Base-by-base conservation (phyloP, 2,888 invertebrate genomes). In the Adelphocoris suturalis region DNA sequence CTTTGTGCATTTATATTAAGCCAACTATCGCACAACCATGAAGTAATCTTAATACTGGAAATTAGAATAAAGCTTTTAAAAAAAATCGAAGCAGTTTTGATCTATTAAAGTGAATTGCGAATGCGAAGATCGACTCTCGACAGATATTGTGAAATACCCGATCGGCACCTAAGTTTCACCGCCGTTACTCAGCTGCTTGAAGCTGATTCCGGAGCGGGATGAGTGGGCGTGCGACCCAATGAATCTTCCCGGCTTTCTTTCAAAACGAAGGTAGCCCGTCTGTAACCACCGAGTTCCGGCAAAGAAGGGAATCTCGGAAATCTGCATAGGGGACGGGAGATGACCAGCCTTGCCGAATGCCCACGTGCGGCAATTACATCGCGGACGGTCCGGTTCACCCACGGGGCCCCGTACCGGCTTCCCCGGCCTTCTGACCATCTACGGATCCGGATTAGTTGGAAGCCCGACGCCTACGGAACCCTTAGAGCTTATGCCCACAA, bases 361-460 rank as follows among this genome's bases (percentile, higher is more conserved):
- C 68, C 68, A 68, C 68, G 68, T 68, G 68, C 68, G 68, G 68
- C 68, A 68, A 68, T 68, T 68, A 68, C 68, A 68, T 23, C 68
- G 68, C 68, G 68, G 68, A 68, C 23, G 68, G 68, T 68, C 68
- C 68, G 68, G 68, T 68, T 68, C 68, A 68, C 68, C 68, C 68
- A 68, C 68, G 68, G 61, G 23, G 23, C 68, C 68, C 19, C 23
- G 23, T 27, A 19, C 23, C 23, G 23, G 19, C 68, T 68, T 27
- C 57, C n/a, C 7, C 68, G 68, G 48, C 82, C 55, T 52, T 48
- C 55, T 82, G 82, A 82, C 82, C 82, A 82, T 82, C 19, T 82
- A 82, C 82, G 82, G 82, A 16, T 48, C 47, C 16, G 82, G 82
- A 82, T 82, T 82, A 82, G 55, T 48, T 48, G 81, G 80, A 47